These are phyloP conservation scores for Parasteatoda lunata DNA, from an alignment of 2,888 invertebrate genomes.

Conservation along the genomic window DNA sequence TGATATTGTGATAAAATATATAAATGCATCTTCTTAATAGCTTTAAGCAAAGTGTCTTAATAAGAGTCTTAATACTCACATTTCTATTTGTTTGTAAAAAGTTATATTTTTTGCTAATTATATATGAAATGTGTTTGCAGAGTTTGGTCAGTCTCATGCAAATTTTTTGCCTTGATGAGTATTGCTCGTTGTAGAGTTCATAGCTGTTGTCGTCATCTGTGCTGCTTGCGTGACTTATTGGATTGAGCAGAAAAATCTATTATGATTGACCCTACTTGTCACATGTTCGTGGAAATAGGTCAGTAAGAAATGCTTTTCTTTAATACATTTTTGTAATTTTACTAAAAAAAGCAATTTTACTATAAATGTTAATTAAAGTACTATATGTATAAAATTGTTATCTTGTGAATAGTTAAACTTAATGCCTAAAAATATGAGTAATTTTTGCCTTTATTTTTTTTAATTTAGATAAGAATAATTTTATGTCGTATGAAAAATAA, in stretches of 20 bases:
- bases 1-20: no score
- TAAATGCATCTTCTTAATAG: no score
- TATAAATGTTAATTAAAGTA: no score
- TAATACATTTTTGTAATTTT: no score
- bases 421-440: no score
- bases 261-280: conserved; percentile 98
- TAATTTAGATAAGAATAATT: no score
- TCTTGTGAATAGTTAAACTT: no score
- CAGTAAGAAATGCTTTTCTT: conserved; percentile 72
- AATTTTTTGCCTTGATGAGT: conserved; percentile 97
- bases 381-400: no score
- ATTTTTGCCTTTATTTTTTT: no score
- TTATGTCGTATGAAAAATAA: no score
- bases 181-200: conserved; percentile 96
- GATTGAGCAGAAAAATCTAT: conserved; percentile 94
- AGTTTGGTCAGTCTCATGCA: conserved; percentile 99
- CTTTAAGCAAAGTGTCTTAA: background rate
- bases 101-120: background rate
- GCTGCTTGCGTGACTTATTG: conserved; percentile 95
- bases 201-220: conserved; percentile 96
- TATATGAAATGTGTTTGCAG: conserved; percentile 76
- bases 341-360: no score
- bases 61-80: background rate
- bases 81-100: background rate
- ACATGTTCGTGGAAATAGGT: conserved; percentile 99